Conservation (phyloP, 1,140 invertebrate species). For the Drosophila equinoxialis region DNA sequence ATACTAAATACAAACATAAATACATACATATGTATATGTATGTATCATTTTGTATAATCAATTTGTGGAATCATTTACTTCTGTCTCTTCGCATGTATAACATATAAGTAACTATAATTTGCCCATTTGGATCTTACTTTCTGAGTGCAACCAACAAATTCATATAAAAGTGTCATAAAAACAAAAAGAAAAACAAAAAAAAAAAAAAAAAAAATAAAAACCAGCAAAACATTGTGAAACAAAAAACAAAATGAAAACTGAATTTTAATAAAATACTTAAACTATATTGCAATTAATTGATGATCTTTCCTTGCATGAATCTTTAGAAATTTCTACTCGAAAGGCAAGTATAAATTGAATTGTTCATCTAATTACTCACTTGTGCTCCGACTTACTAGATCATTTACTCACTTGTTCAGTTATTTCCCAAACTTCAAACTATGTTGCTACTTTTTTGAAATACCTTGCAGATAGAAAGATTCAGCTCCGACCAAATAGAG, state of each 20-base stretch:
- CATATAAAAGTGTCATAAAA: constrained; percentile 18
- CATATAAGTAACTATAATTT: neutral
- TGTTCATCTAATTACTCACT: no score
- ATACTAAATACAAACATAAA: neutral
- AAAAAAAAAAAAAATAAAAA: neutral
- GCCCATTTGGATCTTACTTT: constrained; percentile 1
- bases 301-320: no score
- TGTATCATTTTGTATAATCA: neutral
- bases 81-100: neutral
- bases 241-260: constrained; percentile 9
- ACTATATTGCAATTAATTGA: constrained; percentile 5
- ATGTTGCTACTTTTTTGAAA: no score
- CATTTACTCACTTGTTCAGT: no score
- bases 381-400: no score
- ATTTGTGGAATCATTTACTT: neutral
- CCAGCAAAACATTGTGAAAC: constrained; percentile 2
- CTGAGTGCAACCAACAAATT: constrained; percentile 6
- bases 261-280: constrained; percentile 21
- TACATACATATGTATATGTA: no score
- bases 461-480: no score
- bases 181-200: no score
- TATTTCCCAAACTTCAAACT: no score
- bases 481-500: no score
- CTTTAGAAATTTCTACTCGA: no score
- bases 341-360: no score